A percentile compares a stretch with the other conserved stretches of the same genome.
Conservation (phyloP, 2,797 vertebrate genomes). For the Melanogrammus aeglefinus region DNA sequence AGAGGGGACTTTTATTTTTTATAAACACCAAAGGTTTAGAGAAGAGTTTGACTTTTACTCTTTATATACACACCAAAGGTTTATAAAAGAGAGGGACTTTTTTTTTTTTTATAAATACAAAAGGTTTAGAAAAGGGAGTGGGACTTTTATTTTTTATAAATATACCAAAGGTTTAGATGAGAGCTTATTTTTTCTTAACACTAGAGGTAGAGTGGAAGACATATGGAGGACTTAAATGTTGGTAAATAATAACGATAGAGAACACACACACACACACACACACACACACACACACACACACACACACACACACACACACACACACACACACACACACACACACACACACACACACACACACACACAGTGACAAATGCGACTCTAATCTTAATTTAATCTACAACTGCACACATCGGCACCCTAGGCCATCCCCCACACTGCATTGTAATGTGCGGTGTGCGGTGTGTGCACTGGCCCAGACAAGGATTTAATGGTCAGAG, state of each 20-base stretch:
- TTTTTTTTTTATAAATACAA: too few relatives aligned
- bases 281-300: constrained; percentile 25
- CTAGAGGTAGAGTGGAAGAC: not conserved
- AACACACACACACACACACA: not conserved
- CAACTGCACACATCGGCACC: constrained; percentile 59
- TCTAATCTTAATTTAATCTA: constrained; percentile 78
- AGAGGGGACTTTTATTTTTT: not conserved
- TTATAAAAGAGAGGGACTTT: too few relatives aligned
- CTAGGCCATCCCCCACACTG: constrained; percentile 39
- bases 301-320: constrained; percentile 1
- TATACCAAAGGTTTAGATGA: too few relatives aligned
- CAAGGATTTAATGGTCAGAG: constrained; percentile 26
- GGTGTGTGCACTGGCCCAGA: constrained; percentile 34
- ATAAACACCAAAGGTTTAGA: not conserved
- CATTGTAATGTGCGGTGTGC: constrained; percentile 66
- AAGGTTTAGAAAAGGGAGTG: not conserved
- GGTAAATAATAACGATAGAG: not conserved
- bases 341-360: constrained; percentile 20
- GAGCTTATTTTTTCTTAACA: too few relatives aligned
- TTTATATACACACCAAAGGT: too few relatives aligned
- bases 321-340: constrained; percentile 11
- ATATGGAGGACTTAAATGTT: not conserved
- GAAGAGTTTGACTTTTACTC: not conserved
- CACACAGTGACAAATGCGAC: constrained; percentile 55
- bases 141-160: too few relatives aligned